phyloP scores from a whole-genome alignment of 2,113 vertebrate species.

The Paracanthobrama guichenoti region DNA sequence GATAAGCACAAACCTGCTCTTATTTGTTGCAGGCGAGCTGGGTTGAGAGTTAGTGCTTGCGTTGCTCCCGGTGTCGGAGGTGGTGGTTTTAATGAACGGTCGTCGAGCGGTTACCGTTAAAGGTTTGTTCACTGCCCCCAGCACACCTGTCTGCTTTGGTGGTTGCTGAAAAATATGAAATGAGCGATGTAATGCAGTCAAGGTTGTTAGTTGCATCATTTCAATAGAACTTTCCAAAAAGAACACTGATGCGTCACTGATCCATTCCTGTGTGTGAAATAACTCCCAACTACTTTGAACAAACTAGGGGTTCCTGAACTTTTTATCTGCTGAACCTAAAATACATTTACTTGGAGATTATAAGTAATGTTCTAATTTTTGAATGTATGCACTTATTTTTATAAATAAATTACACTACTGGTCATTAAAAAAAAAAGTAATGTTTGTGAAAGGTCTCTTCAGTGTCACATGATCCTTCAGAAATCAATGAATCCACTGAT shows the following conservation, averaged over 20 bases:
- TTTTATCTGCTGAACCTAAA: background rate
- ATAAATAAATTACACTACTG: no score
- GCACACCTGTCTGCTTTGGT: conserved; percentile 90
- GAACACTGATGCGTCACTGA: background rate
- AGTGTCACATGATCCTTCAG: background rate
- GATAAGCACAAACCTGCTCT: conserved; percentile 80
- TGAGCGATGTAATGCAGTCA: background rate
- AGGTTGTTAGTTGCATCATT: background rate
- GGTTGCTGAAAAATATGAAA: conserved; percentile 59
- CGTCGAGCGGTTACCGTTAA: conserved; percentile 90
- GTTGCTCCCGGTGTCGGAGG: conserved; percentile 84
- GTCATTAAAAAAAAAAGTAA: no score
- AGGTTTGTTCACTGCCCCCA: conserved; percentile 93
- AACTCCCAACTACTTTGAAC: background rate
- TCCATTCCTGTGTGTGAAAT: background rate
- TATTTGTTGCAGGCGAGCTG: conserved; percentile 82
- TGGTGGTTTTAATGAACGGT: conserved; percentile 83
- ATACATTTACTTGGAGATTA: background rate
- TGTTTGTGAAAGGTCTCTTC: background rate
- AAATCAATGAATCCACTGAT: background rate
- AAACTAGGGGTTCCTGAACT: no score
- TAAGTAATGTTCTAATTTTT: background rate
- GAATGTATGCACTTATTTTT: background rate
- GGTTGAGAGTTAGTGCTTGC: conserved; percentile 86
- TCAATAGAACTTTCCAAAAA: background rate